Evolutionary conservation across 2,113 vertebrate species (phyloP).

Genomic region (Rhinichthys klamathensis): DNA sequence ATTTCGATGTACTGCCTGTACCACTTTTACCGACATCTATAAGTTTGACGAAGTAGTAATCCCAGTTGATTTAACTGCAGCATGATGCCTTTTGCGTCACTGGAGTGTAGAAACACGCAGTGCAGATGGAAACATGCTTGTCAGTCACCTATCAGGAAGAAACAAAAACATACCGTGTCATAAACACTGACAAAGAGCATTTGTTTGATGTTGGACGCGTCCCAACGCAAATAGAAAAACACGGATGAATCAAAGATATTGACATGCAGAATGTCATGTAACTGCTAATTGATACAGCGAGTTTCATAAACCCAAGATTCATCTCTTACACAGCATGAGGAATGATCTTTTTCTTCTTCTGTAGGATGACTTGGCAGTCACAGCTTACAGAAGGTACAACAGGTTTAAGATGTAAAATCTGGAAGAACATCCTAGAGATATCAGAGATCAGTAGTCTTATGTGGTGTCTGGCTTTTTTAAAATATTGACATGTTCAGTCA

Average conservation of each 20-base stretch:
- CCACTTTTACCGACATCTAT: slow-evolving; percentile 22
- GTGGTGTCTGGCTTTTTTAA: slow-evolving; percentile 14
- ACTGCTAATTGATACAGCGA: slow-evolving; percentile 19
- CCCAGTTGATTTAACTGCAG: slow-evolving; percentile 45
- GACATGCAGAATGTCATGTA: slow-evolving; percentile 44
- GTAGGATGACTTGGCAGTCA: slow-evolving; percentile 31
- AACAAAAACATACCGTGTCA: slow-evolving; percentile 56
- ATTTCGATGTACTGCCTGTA: slow-evolving; percentile 32
- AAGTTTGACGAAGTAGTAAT: slow-evolving; percentile 41
- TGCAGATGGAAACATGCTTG: slow-evolving; percentile 51
- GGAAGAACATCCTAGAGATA: slow-evolving; percentile 1
- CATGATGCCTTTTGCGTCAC: slow-evolving; percentile 34
- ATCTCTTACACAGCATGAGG: slow-evolving; percentile 27
- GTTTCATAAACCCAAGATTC: slow-evolving; percentile 15
- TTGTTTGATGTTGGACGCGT: slow-evolving; percentile 48
- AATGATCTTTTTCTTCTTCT: not conserved
- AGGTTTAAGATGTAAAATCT: slow-evolving; percentile 35
- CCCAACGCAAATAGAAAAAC: slow-evolving; percentile 51
- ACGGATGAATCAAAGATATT: slow-evolving; percentile 31
- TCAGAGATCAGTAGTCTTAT: not conserved
- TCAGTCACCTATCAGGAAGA: slow-evolving; percentile 55
- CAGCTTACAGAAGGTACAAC: slow-evolving; percentile 27
- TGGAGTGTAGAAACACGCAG: slow-evolving; percentile 25
- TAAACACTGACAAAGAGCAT: slow-evolving; percentile 28
- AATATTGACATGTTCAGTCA: slow-evolving; percentile 39